phyloP scores from a whole-genome alignment of 2,797 vertebrate genomes.

The Microtus agrestis region DNA sequence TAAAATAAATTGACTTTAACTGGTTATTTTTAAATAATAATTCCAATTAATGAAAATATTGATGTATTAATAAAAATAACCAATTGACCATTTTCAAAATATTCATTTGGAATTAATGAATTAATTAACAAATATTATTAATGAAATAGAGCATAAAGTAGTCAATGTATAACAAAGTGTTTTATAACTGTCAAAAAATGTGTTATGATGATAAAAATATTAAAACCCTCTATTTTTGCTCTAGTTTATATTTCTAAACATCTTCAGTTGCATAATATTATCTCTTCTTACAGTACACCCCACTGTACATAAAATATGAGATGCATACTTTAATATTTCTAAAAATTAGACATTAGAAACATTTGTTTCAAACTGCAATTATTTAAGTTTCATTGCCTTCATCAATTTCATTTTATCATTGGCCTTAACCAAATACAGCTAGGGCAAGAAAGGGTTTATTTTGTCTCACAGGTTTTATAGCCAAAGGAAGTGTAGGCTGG shows the following conservation, averaged over 20 bases:
- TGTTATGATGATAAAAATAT: neutral
- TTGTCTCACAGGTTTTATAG: neutral
- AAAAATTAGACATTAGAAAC: neutral
- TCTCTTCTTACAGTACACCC: neutral
- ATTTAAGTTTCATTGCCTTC: neutral
- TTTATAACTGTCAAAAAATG: neutral
- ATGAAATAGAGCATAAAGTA: neutral
- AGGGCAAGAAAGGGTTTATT: neutral
- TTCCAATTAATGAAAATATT: neutral
- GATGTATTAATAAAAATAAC: neutral
- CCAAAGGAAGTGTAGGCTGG: neutral
- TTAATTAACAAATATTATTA: neutral
- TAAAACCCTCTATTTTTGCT: neutral
- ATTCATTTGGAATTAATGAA: neutral
- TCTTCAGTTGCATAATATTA: neutral
- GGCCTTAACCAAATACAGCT: no score
- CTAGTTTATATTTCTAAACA: neutral
- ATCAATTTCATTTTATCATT: neutral
- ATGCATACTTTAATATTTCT: neutral
- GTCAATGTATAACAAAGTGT: neutral
- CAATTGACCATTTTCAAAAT: neutral
- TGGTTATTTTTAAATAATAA: neutral
- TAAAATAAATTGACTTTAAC: neutral
- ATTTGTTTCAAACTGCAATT: neutral
- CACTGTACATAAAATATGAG: neutral